Evolutionary conservation across 1,140 invertebrate species (phyloP).

Genomic region (Oryctes rhinoceros): DNA sequence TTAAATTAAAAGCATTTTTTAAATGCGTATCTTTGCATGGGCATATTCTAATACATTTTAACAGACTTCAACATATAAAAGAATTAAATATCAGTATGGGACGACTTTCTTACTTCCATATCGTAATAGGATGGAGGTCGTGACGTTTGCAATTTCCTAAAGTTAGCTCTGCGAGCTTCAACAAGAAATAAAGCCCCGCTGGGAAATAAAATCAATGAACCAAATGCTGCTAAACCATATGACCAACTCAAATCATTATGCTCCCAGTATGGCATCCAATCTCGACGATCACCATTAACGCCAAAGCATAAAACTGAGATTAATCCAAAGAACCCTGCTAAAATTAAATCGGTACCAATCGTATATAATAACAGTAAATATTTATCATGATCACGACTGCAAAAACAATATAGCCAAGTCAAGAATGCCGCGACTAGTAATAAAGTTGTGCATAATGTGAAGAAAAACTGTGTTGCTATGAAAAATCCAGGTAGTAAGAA

Average conservation of each 20-base stretch:
- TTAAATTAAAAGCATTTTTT: background rate
- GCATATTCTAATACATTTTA: background rate
- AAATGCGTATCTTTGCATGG: constrained; percentile 46
- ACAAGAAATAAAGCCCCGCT: constrained; percentile 82
- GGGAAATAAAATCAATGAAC: constrained; percentile 75
- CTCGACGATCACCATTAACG: constrained; percentile 84
- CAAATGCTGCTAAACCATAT: constrained; percentile 85
- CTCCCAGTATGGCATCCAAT: constrained; percentile 97
- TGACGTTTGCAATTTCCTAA: constrained; percentile 73
- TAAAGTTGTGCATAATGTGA: constrained; percentile 84
- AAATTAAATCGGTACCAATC: constrained; percentile 74
- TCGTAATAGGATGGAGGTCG: constrained; percentile 67
- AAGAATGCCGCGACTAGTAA: constrained; percentile 77
- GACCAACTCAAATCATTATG: constrained; percentile 97
- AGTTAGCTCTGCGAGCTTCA: constrained; percentile 79
- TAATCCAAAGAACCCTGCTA: constrained; percentile 80
- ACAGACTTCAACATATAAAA: background rate
- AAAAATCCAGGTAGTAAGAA: constrained; percentile 88
- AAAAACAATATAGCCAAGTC: constrained; percentile 76
- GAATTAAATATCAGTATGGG: constrained; percentile 67
- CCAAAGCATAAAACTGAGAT: constrained; percentile 83
- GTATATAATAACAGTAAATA: constrained; percentile 78
- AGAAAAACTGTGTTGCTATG: constrained; percentile 91
- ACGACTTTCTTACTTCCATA: constrained; percentile 64
- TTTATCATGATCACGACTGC: constrained; percentile 80